Base-by-base conservation (phyloP, 2,113 vertebrate genomes). In the Epinephelus moara region DNA sequence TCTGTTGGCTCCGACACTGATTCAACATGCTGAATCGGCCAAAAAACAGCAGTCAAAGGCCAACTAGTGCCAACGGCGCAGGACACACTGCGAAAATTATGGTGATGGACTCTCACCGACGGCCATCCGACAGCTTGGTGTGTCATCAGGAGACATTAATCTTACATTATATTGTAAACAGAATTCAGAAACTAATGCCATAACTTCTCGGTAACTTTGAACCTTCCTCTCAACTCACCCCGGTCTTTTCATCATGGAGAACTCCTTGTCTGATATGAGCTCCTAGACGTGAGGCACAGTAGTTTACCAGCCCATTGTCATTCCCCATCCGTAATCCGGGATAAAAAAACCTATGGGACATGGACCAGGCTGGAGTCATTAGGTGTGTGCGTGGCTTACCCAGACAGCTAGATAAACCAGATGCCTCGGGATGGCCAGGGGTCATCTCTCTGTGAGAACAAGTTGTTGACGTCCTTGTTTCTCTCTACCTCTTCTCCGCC, bases 381-480 rank as follows among this genome's bases (percentile, higher is more conserved):
- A 92, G 89, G 89, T 93, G 93, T 93, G 89, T 93, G 90, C 91
- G 87, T 92, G 91, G 93, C 92, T 95, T 94, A 94, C 87, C 78
- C 87, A 91, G 92, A 91, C 94, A 92, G 92, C 91, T 83, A 92
- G 94, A 94, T 95, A 93, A 95, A 95, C 89, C 94, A 92, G 94
- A 94, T 91, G 95, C 94, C 95, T 95, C 85, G 90, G 93, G 95
- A 94, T 94, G 93, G 95, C 95, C 95, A 95, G 94, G 91, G 95
- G 94, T 95, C 94, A 95, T 95, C 91, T 92, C 89, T 92, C 87
- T 91, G 90, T 78, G 82, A 93, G 91, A 92, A 93, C 88, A 92
- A 85, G 80, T 85, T 93, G 91, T 94, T 92, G 92, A 93, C 94
- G 94, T 94, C 94, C 94, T 95, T 93, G 90, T 92, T 91, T 91